Evolutionary conservation across 2,888 invertebrate genomes (phyloP).

Genomic region (Griposia aprilina): DNA sequence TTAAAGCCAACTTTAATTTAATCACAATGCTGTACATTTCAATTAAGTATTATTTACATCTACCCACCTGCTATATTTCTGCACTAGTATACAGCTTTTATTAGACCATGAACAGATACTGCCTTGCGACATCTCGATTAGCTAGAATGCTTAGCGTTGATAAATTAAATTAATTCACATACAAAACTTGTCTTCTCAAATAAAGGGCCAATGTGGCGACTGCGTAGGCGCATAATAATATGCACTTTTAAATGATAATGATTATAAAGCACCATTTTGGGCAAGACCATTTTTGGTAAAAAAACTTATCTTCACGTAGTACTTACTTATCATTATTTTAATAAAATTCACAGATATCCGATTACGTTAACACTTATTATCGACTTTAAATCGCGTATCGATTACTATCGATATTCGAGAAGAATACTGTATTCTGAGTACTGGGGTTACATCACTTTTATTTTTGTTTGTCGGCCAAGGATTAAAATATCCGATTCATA

Average conservation of each 20-base stretch:
- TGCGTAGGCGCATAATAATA: conserved; percentile 39
- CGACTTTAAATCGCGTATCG: conserved; percentile 66
- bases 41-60: neutral
- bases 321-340: conserved; percentile 49
- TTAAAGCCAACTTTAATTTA: neutral
- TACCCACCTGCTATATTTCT: conserved; percentile 7
- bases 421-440: conserved; percentile 40
- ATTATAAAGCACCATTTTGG: conserved; percentile 41
- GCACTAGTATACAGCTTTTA: neutral
- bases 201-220: conserved; percentile 18
- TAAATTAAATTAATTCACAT: conserved; percentile 40
- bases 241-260: conserved; percentile 44
- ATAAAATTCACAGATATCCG: conserved; percentile 59
- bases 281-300: conserved; percentile 35
- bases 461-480: conserved; percentile 74
- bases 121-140: conserved; percentile 40
- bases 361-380: conserved; percentile 70
- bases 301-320: conserved; percentile 24
- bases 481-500: conserved; percentile 60
- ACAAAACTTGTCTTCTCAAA: conserved; percentile 19
- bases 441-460: conserved; percentile 59
- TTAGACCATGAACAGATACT: conserved; percentile 11
- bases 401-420: conserved; percentile 64
- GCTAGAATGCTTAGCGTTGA: conserved; percentile 21
- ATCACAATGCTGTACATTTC: neutral